Percentiles rank a stretch among this genome's conserved stretches.
These are phyloP conservation scores for Dexiosoma caninum DNA, from an alignment of 2,888 invertebrate genomes.

Conservation along the genomic window DNA sequence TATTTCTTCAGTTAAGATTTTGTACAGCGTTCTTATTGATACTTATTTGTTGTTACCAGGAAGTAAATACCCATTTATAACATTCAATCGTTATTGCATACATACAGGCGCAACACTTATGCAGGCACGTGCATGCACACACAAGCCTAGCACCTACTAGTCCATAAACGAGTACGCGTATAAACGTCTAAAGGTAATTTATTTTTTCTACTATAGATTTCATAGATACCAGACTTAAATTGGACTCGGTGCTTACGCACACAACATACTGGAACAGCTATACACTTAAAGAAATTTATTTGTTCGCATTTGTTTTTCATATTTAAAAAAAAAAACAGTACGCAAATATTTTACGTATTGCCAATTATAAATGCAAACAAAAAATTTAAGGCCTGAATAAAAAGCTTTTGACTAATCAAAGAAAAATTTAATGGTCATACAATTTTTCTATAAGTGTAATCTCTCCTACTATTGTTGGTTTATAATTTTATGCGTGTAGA, in stretches of 20 bases:
- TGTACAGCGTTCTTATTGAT: constrained; percentile 38
- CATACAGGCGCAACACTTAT: constrained; percentile 1
- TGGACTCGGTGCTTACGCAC: constrained; percentile 38
- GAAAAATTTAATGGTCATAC: no score
- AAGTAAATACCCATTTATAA: constrained; percentile 54
- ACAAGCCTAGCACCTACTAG: background rate
- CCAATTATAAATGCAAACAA: no score
- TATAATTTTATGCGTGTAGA: constrained; percentile 37
- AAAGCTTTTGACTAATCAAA: no score
- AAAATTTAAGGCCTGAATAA: background rate
- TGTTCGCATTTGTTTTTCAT: no score
- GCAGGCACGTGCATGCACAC: background rate
- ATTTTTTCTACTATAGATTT: constrained; percentile 16
- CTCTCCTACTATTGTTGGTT: background rate
- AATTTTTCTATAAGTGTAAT: background rate
- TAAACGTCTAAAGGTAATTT: constrained; percentile 19
- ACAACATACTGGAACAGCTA: background rate
- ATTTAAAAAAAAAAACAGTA: no score
- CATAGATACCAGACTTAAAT: constrained; percentile 37
- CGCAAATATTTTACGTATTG: no score
- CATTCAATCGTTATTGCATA: constrained; percentile 28
- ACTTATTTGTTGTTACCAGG: constrained; percentile 54
- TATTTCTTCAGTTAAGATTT: constrained; percentile 38
- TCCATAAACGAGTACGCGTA: background rate
- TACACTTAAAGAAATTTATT: background rate